phyloP scores from a whole-genome alignment of 2,113 vertebrate genomes.

The Struthio camelus region DNA sequence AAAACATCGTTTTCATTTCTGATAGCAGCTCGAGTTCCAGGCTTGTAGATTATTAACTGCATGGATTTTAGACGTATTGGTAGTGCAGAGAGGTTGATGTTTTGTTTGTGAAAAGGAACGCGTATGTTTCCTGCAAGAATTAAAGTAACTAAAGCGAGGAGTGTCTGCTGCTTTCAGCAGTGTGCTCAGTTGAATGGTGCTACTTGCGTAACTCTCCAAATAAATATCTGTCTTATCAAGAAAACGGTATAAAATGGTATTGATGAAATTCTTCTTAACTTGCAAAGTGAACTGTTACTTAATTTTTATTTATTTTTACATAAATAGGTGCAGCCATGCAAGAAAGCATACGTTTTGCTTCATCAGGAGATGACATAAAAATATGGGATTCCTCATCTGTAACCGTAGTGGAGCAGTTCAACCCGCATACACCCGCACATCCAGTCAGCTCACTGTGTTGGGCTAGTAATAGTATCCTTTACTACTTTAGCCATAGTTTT shows the following conservation, averaged over 20 bases:
- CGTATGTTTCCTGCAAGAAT: fast-evolving
- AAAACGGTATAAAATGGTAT: not conserved
- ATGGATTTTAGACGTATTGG: not conserved
- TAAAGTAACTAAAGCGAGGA: not conserved
- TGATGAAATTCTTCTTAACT: not conserved
- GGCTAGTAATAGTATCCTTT: constrained; percentile 98
- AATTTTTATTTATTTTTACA: not conserved
- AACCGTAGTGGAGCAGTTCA: constrained; percentile 91
- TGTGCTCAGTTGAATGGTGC: fast-evolving
- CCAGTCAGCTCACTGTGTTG: constrained; percentile 89
- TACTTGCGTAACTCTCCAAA: not conserved
- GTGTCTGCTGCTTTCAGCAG: not conserved
- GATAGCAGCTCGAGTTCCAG: not conserved
- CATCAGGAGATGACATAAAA: constrained; percentile 93
- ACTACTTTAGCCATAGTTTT: not conserved
- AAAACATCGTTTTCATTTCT: not conserved
- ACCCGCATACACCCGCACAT: constrained; percentile 82
- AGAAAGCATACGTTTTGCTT: constrained; percentile 88
- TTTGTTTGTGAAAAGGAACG: not conserved
- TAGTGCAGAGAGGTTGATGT: fast-evolving
- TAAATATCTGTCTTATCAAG: fast-evolving
- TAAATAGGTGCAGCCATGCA: constrained; percentile 85
- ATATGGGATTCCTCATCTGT: constrained; percentile 92
- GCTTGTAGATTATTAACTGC: not conserved
- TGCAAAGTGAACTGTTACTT: not conserved